These are phyloP conservation scores for Epistrophe grossulariae DNA, from an alignment of 2,888 invertebrate genomes.

Conservation along the genomic window DNA sequence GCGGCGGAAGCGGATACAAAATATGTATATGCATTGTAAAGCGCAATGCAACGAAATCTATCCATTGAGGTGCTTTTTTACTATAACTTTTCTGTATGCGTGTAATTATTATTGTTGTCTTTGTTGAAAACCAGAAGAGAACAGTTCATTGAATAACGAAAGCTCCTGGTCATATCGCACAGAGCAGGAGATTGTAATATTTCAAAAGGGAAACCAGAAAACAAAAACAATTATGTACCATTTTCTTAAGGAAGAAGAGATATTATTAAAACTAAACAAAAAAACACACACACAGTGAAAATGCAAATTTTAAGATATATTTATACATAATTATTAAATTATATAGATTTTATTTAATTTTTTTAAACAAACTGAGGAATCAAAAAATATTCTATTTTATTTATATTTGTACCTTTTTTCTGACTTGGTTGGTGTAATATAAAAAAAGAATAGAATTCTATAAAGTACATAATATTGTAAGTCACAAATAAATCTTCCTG, in stretches of 20 bases:
- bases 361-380: constrained; percentile 39
- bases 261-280: neutral
- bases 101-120: constrained; percentile 19
- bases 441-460: constrained; percentile 19
- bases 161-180: constrained; percentile 60
- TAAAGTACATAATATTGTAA: constrained; percentile 39
- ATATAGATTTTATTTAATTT: constrained; percentile 42
- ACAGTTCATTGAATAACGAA: constrained; percentile 31
- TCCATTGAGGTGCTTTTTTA: constrained; percentile 62
- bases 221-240: constrained; percentile 18
- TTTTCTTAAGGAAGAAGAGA: constrained; percentile 4
- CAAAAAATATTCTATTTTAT: constrained; percentile 42
- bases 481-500: constrained; percentile 52
- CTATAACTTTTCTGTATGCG: constrained; percentile 19
- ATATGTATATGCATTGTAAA: constrained; percentile 39
- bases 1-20: constrained; percentile 40
- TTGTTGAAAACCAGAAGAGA: constrained; percentile 25
- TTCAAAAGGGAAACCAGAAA: constrained; percentile 44
- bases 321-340: constrained; percentile 50
- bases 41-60: constrained; percentile 28
- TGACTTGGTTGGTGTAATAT: constrained; percentile 52
- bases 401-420: constrained; percentile 47
- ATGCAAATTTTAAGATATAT: constrained; percentile 64
- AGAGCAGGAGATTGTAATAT: constrained; percentile 43
- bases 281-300: constrained; percentile 52